Percentiles rank a stretch among this genome's conserved stretches.
Conservation (phyloP, 2,113 vertebrate species). For the Gambusia affinis region DNA sequence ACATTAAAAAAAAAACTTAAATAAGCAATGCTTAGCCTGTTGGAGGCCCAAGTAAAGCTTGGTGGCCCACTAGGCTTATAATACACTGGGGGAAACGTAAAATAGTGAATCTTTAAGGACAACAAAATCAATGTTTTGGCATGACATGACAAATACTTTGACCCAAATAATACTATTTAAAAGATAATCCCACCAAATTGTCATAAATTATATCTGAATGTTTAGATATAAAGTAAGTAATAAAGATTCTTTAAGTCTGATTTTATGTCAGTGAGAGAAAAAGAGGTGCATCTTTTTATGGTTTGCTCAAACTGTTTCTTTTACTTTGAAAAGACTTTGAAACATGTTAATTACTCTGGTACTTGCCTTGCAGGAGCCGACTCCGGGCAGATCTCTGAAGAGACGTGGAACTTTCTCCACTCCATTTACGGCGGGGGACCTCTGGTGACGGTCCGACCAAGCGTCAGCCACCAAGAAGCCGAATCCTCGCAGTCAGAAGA, state of each 20-base stretch:
- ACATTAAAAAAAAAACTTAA: too few species aligned
- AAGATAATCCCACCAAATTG: not conserved
- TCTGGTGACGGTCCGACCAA: constrained; percentile 90
- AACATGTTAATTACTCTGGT: not conserved
- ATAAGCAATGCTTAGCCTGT: too few species aligned
- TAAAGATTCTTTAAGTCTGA: not conserved
- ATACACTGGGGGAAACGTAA: too few species aligned
- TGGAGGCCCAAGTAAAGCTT: too few species aligned
- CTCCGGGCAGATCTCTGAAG: constrained; percentile 98
- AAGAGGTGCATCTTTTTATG: not conserved
- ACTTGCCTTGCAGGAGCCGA: constrained; percentile 85
- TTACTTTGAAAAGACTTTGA: too few species aligned
- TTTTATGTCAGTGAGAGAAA: not conserved
- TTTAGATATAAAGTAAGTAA: not conserved
- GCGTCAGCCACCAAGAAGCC: constrained; percentile 83
- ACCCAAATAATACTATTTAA: not conserved
- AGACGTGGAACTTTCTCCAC: constrained; percentile 97
- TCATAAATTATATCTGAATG: not conserved
- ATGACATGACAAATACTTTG: too few species aligned
- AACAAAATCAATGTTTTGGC: not conserved
- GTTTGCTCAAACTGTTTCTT: too few species aligned
- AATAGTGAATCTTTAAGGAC: too few species aligned
- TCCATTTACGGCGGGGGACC: constrained; percentile 95
- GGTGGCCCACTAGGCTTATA: too few species aligned
- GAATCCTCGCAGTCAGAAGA: constrained; percentile 88